Conservation (phyloP, 2,113 vertebrate species). For the Diphyllodes magnificus region DNA sequence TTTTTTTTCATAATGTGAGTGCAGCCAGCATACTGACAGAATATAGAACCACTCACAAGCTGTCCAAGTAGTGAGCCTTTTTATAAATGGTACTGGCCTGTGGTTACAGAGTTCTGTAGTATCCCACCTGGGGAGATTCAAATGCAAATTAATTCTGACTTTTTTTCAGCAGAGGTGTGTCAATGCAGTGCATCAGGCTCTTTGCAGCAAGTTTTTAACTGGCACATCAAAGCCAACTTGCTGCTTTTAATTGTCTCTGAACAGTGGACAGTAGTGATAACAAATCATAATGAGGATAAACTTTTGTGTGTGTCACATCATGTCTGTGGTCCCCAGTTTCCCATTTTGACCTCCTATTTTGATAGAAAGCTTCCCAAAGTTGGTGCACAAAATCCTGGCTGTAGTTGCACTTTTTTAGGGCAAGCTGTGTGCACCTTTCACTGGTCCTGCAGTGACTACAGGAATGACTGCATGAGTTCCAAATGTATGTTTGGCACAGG, state of each 20-base stretch:
- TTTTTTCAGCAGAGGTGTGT: background rate
- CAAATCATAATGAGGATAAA: background rate
- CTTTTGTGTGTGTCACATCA: background rate
- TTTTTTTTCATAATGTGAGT: background rate
- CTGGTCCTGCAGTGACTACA: background rate
- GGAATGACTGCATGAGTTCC: background rate
- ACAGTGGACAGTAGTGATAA: background rate
- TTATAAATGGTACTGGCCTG: background rate
- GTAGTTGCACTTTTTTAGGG: background rate
- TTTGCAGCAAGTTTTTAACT: background rate
- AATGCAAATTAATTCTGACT: background rate
- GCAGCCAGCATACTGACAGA: background rate
- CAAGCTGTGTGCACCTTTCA: background rate
- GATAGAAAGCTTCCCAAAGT: background rate
- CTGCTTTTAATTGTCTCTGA: background rate
- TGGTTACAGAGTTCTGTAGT: background rate
- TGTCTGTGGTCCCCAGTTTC: background rate
- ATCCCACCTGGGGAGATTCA: background rate
- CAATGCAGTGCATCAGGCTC: background rate
- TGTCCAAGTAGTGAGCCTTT: background rate
- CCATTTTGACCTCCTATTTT: background rate
- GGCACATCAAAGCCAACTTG: background rate
- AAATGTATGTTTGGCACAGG: background rate
- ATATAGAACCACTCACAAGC: background rate
- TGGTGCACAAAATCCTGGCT: background rate